phyloP scores from a whole-genome alignment of 2,888 invertebrate species.

The Elegia similella region DNA sequence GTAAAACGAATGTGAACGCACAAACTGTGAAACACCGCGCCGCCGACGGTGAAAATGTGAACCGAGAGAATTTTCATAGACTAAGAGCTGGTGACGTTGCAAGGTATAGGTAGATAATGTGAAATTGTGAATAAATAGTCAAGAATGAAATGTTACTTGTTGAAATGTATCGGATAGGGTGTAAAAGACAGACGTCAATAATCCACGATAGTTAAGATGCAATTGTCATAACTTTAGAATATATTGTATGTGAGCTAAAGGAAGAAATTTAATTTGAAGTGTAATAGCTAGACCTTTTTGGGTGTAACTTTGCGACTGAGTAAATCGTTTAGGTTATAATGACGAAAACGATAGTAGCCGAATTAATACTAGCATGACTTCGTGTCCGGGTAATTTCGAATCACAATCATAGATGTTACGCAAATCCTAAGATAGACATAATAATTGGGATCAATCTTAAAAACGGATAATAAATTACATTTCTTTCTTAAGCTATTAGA shows the following conservation, averaged over 20 bases:
- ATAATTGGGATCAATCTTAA: conserved; percentile 41
- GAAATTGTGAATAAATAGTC: conserved; percentile 67
- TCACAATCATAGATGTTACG: conserved; percentile 3
- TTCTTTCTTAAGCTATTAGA: conserved; percentile 50
- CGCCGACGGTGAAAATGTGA: conserved; percentile 43
- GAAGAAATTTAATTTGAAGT: conserved; percentile 50
- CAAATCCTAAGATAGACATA: conserved; percentile 23
- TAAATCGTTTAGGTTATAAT: conserved; percentile 5
- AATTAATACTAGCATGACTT: conserved; percentile 8
- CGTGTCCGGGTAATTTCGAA: background rate
- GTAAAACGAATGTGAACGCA: conserved; percentile 37
- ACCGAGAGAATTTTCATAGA: conserved; percentile 50
- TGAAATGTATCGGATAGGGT: conserved; percentile 60
- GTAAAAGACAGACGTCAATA: conserved; percentile 62
- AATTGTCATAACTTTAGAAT: conserved; percentile 40
- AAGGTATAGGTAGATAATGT: conserved; percentile 69
- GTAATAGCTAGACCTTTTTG: conserved; percentile 5
- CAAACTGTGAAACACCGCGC: conserved; percentile 29
- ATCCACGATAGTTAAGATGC: conserved; percentile 42
- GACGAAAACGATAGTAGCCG: conserved; percentile 7
- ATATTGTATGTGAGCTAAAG: conserved; percentile 37
- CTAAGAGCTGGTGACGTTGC: conserved; percentile 51
- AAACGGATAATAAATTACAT: conserved; percentile 31
- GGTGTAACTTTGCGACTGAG: conserved; percentile 10
- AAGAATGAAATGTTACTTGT: conserved; percentile 72